These are phyloP conservation scores for Tinea pellionella DNA, from an alignment of 2,888 invertebrate genomes.

Conservation along the genomic window DNA sequence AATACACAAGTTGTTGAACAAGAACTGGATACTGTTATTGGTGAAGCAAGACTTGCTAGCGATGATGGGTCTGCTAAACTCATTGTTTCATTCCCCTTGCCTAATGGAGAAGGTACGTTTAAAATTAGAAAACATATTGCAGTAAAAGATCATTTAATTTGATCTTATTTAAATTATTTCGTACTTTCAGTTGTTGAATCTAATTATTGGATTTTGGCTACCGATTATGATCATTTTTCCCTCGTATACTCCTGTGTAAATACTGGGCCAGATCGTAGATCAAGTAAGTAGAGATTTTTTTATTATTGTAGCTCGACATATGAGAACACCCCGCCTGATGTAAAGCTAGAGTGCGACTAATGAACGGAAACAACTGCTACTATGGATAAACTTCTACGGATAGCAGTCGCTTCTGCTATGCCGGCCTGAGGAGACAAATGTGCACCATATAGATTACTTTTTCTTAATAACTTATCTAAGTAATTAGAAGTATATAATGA, in stretches of 20 bases:
- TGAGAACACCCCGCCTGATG: too few relatives aligned
- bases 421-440: too few relatives aligned
- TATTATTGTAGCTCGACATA: background rate
- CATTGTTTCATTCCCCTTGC: constrained; percentile 33
- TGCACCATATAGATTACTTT: too few relatives aligned
- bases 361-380: too few relatives aligned
- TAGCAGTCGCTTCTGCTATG: too few relatives aligned
- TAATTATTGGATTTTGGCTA: constrained; percentile 59
- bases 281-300: constrained; percentile 18
- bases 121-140: background rate
- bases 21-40: constrained; percentile 33
- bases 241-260: constrained; percentile 32
- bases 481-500: too few relatives aligned
- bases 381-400: too few relatives aligned
- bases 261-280: constrained; percentile 15
- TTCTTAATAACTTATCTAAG: too few relatives aligned
- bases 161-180: background rate
- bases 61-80: constrained; percentile 38
- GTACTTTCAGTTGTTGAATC: constrained; percentile 14
- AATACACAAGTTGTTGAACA: constrained; percentile 45
- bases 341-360: too few relatives aligned
- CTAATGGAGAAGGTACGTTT: constrained; percentile 4
- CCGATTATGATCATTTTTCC: constrained; percentile 67
- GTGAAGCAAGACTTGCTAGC: constrained; percentile 30
- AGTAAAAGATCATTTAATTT: background rate